Evolutionary conservation across 2,113 vertebrate species (phyloP).

Genomic region (Emydocephalus ijimae): DNA sequence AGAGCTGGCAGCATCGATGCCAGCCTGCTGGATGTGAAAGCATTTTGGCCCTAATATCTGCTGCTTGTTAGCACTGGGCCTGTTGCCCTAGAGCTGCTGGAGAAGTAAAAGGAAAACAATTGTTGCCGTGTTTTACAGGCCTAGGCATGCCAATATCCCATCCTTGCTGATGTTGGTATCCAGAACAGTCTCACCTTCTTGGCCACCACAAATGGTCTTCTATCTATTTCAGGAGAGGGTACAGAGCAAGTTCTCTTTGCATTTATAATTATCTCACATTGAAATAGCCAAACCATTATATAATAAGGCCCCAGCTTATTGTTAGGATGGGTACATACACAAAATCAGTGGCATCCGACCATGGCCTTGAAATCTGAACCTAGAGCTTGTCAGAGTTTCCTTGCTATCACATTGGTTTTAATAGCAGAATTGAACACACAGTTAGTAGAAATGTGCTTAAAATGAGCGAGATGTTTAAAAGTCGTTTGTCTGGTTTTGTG

Average conservation of each 20-base stretch:
- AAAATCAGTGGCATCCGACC: too few relatives aligned
- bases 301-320: not conserved
- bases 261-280: not conserved
- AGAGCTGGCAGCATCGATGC: not conserved
- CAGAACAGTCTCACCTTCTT: not conserved
- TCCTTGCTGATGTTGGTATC: not conserved
- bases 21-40: not conserved
- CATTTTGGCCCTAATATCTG: conserved; percentile 1
- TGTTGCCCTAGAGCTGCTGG: conserved; percentile 1
- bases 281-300: not conserved
- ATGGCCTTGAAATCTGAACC: not conserved
- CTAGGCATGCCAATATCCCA: not conserved
- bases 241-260: not conserved
- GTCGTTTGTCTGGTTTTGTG: conserved; percentile 1
- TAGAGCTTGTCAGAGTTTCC: not conserved
- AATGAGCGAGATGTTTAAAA: conserved; percentile 7
- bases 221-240: too few relatives aligned
- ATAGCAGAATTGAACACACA: not conserved
- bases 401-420: not conserved
- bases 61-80: conserved; percentile 22
- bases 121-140: conserved; percentile 13
- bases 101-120: conserved; percentile 6
- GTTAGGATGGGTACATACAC: not conserved
- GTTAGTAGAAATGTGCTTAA: not conserved
- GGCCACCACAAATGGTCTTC: not conserved